Base-by-base conservation (phyloP, 2,113 vertebrate species). In the Cichladusa arquata region DNA sequence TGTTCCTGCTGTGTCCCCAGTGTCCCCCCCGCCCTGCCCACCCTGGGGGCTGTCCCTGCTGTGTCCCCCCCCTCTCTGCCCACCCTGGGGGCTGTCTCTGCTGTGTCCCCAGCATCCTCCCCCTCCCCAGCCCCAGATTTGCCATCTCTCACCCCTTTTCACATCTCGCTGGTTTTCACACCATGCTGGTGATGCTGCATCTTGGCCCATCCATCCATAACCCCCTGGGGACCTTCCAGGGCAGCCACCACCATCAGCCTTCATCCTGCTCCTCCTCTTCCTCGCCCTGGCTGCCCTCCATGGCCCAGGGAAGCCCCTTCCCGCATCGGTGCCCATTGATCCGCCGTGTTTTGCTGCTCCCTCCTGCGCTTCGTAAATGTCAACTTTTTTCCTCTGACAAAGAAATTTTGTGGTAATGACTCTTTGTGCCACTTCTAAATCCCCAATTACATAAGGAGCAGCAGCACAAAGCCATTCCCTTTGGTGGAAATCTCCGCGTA, bases 381-480 rank as follows among this genome's bases (percentile, higher is more conserved):
- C 95, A 97, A 95, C 95, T 95, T 96, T 95, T 92, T 89, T 95
- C 44, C 94, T 56, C 89, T 66, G 87, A 96, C 96, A 97, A 97
- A 97, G 97, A 96, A 97, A 96, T 96, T 92, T 93, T 31, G 92
- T 95, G 96, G 97, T 97, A 97, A 97, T 97, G 97, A 97, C 97
- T 97, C 96, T 97, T 95, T 97, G 96, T 97, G 97, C 95, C 67
- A 87, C 95, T 96, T 95, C 94, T 97, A 98, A 98, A 97, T 97
- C 97, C 97, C 97, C 97, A 97, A 97, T 97, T 97, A 97, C 97
- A 97, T 92, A 96, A 97, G 96, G 94, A 96, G 97, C 95, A 95
- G 94, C 95, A 94, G 97, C 94, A 97, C 95, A 97, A 96, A 97
- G 95, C 96, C 95, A 83, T 97, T 97, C 97, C 96, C 97, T 97